Base-by-base conservation (phyloP, 2,888 invertebrate genomes). In the Epistrophella euchroma region DNA sequence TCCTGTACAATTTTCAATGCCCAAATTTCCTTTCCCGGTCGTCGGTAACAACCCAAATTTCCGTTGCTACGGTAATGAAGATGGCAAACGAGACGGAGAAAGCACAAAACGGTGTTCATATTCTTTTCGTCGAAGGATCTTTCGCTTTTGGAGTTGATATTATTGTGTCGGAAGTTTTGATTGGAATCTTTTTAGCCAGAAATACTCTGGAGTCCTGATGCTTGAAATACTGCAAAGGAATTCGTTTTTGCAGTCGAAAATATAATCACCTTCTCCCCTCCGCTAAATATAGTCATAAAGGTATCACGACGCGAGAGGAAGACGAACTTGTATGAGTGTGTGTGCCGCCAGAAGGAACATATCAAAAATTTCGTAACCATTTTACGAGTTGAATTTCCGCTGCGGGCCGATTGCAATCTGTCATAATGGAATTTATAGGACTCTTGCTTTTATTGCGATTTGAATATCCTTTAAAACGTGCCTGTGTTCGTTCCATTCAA, bases 381-480 rank as follows among this genome's bases (percentile, higher is more conserved):
- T 88, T 88, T 88, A 88, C 84, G 88, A 88, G 88, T 88, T 88
- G 88, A 88, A 88, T 88, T 88, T 88, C 88, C 88, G 88, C 88
- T 88, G 80, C 86, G 85, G 87, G 88, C 87, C 88, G 88, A 88
- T 88, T 88, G 88, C 88, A 88, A 88, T 88, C 88, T 88, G 88
- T 88, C 88, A 88, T 88, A 88, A 88, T 88, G 88, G 88, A 88
- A 89, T 89, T 88, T 89, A 89, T 89, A 88, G 81, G 88, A 88
- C 78, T 82, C 76, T 85, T 72, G 81, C 71, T 85, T 80, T 85
- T 85, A 85, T 85, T 85, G 85, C 85, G 76, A 62, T 79, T 88
- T 85, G 84, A 79, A 81, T 85, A 85, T 81, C 81, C 85, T 81
- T 79, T 71, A 75, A 75, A 80, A 80, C 71, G 70, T 64, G 68